A percentile compares a stretch with the other conserved stretches of the same genome.
phyloP scores from a whole-genome alignment of 2,888 invertebrate species.

The Elgonia sp. region DNA sequence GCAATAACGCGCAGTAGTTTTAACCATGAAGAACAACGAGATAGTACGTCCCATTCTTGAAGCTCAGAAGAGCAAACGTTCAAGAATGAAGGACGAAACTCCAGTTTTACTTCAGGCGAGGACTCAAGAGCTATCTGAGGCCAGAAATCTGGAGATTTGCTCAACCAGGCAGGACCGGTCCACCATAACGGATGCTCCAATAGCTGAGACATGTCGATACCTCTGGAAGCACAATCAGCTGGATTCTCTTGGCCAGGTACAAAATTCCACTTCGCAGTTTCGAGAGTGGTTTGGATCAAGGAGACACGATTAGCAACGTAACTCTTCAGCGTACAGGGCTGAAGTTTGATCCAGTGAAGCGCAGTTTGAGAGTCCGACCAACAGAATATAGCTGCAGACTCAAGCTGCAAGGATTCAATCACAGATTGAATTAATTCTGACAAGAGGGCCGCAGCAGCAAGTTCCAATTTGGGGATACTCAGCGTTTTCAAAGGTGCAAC shows the following conservation, averaged over 20 bases:
- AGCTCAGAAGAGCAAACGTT: background rate
- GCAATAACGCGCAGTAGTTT: constrained; percentile 15
- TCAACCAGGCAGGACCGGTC: background rate
- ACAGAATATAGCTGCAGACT: background rate
- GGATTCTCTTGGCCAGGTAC: too few relatives aligned
- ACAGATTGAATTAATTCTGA: background rate
- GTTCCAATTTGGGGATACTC: constrained; percentile 52
- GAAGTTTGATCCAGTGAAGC: constrained; percentile 69
- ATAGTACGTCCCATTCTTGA: constrained; percentile 1
- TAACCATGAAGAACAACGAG: constrained; percentile 16
- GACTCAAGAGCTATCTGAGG: background rate
- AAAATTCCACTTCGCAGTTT: background rate
- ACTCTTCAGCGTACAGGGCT: constrained; percentile 40
- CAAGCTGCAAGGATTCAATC: background rate
- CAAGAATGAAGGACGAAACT: background rate
- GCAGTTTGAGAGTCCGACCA: constrained; percentile 70
- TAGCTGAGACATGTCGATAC: background rate
- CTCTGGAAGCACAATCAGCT: background rate
- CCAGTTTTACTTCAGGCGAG: background rate
- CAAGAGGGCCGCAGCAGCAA: background rate
- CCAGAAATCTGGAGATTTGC: background rate
- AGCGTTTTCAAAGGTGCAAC: constrained; percentile 47
- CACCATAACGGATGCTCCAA: background rate
- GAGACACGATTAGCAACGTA: background rate
- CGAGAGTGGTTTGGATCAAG: background rate